Conservation (phyloP, 2,888 invertebrate species). For the Scaeva pyrastri region DNA sequence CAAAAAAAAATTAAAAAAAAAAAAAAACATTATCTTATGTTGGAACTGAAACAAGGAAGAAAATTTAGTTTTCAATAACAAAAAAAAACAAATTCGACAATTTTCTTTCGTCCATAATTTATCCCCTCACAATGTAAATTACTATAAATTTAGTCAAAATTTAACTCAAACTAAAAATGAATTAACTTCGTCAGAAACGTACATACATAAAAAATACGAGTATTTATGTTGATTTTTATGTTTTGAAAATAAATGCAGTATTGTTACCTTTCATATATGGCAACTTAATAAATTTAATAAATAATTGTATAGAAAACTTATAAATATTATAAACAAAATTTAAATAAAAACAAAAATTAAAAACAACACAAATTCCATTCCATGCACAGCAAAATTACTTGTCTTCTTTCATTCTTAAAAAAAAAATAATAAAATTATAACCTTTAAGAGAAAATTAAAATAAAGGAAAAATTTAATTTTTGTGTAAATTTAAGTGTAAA, state of each 20-base stretch:
- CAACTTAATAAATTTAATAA: slow-evolving; percentile 48
- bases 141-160: slow-evolving; percentile 15
- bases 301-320: slow-evolving; percentile 49
- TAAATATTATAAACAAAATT: slow-evolving; percentile 39
- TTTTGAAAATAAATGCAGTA: slow-evolving; percentile 68
- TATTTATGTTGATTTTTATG: slow-evolving; percentile 10
- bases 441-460: neutral
- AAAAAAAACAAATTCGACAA: neutral
- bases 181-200: slow-evolving; percentile 15
- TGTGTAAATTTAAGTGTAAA: slow-evolving; percentile 65
- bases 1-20: slow-evolving; percentile 10
- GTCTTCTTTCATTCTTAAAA: slow-evolving; percentile 29
- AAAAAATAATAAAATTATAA: too few species aligned
- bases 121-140: slow-evolving; percentile 10
- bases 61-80: neutral
- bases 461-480: slow-evolving; percentile 23
- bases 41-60: slow-evolving; percentile 59
- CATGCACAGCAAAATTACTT: slow-evolving; percentile 61
- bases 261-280: slow-evolving; percentile 69
- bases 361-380: slow-evolving; percentile 58
- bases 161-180: slow-evolving; percentile 9
- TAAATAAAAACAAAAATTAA: slow-evolving; percentile 17
- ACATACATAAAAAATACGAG: neutral
- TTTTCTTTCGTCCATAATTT: neutral
- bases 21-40: neutral